Conservation (phyloP, 2,797 vertebrate species). For the Lycodopsis pacificus region DNA sequence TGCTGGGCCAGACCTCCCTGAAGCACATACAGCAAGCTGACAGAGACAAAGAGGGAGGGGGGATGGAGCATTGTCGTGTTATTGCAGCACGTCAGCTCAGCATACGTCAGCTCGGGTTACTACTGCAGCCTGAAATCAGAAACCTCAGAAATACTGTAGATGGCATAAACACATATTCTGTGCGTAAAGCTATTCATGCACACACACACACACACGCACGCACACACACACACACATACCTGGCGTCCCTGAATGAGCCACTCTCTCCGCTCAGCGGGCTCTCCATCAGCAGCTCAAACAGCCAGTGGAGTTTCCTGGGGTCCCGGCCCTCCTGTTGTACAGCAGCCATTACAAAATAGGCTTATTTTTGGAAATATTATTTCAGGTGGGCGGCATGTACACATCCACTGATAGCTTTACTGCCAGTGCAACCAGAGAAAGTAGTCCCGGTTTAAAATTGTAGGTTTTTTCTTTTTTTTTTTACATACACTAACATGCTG, state of each 20-base stretch:
- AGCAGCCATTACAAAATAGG: slow-evolving; percentile 27
- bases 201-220: neutral
- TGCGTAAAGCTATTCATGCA: neutral
- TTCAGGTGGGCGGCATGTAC: neutral
- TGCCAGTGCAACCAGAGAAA: neutral
- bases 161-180: slow-evolving; percentile 30
- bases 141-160: slow-evolving; percentile 53
- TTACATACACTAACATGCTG: neutral
- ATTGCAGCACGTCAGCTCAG: slow-evolving; percentile 59
- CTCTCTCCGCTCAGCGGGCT: slow-evolving; percentile 95
- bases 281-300: slow-evolving; percentile 95
- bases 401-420: neutral
- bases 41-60: slow-evolving; percentile 43
- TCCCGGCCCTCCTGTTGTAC: slow-evolving; percentile 93
- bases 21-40: slow-evolving; percentile 91
- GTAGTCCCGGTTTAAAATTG: neutral
- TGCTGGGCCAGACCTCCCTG: slow-evolving; percentile 98
- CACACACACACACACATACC: slow-evolving; percentile 59
- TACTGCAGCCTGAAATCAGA: slow-evolving; percentile 65
- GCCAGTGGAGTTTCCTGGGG: slow-evolving; percentile 95
- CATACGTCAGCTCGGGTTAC: slow-evolving; percentile 61
- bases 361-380: slow-evolving; percentile 32
- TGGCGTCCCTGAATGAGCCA: slow-evolving; percentile 92
- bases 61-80: slow-evolving; percentile 35
- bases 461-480: too few relatives aligned